Percentiles rank a stretch among this genome's conserved stretches.
These are phyloP conservation scores for Stichopus chloronotus DNA, from an alignment of 35 echinoderm and acorn worm genomes.

Conservation along the genomic window DNA sequence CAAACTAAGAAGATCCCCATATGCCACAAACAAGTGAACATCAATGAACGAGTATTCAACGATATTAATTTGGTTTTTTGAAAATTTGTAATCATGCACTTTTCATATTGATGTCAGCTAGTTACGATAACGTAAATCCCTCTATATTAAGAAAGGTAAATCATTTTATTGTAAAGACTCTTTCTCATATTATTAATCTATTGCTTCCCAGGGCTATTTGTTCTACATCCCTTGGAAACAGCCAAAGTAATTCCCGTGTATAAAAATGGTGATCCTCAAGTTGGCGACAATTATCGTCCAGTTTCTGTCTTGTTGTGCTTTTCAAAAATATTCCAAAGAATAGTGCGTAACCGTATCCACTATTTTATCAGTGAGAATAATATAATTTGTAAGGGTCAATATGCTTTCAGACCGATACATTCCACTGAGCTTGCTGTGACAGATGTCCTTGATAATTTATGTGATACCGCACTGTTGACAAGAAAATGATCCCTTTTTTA, in stretches of 20 bases:
- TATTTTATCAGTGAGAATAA: conserved; percentile 1
- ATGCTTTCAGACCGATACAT: not conserved
- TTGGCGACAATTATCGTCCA: not conserved
- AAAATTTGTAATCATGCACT: no score
- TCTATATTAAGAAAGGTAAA: not conserved
- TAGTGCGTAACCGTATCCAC: not conserved
- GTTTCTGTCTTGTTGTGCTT: not conserved
- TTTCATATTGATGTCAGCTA: no score
- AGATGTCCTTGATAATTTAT: not conserved
- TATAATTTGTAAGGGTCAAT: not conserved
- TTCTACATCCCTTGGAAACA: conserved; percentile 8
- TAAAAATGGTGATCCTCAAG: not conserved
- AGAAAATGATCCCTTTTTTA: not conserved
- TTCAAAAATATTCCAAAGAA: not conserved
- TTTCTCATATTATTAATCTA: conserved; percentile 43
- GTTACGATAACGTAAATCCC: not conserved
- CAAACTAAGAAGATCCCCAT: no score
- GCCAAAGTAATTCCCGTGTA: conserved; percentile 9
- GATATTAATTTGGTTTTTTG: no score
- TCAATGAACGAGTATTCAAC: no score
- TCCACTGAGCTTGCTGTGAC: not conserved
- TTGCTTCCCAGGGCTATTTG: conserved; percentile 63
- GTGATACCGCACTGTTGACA: not conserved
- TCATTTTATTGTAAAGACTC: not conserved
- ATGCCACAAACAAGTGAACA: no score